phyloP scores from a whole-genome alignment of 2,113 vertebrate genomes.

The Larimichthys polyactis region DNA sequence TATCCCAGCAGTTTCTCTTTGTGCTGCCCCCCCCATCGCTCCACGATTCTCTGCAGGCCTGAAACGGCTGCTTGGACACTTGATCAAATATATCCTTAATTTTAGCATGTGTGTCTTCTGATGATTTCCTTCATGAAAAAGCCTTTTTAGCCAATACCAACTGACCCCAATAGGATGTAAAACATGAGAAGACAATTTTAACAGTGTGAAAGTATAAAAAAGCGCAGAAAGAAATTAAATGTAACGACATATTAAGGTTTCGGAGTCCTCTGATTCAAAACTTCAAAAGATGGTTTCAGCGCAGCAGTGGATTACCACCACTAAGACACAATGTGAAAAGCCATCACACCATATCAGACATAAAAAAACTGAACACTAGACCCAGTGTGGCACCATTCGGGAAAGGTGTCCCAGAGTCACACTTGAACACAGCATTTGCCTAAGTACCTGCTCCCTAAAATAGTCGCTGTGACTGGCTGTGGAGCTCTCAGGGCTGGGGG shows the following conservation, averaged over 20 bases:
- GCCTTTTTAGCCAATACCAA: background rate
- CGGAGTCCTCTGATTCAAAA: background rate
- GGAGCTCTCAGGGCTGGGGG: constrained; percentile 30
- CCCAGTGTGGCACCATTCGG: background rate
- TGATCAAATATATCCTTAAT: constrained; percentile 36
- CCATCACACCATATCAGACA: constrained; percentile 3
- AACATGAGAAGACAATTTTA: background rate
- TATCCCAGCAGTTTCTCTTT: constrained; percentile 45
- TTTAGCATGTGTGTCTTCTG: constrained; percentile 12
- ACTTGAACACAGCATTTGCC: constrained; percentile 37
- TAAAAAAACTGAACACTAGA: constrained; percentile 20
- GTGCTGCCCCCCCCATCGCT: background rate
- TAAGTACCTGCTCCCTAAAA: constrained; percentile 61
- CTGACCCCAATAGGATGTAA: background rate
- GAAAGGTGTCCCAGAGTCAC: constrained; percentile 49
- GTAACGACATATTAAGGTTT: background rate
- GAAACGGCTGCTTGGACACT: background rate
- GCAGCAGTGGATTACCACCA: constrained; percentile 1
- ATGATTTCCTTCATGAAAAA: background rate
- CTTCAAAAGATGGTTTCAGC: background rate
- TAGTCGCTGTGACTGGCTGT: constrained; percentile 33
- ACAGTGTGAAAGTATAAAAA: background rate
- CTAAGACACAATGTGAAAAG: background rate
- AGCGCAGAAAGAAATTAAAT: background rate
- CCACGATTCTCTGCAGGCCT: constrained; percentile 5